Evolutionary conservation across 2,113 vertebrate genomes (phyloP).

Genomic region (Ardeotis arabs): DNA sequence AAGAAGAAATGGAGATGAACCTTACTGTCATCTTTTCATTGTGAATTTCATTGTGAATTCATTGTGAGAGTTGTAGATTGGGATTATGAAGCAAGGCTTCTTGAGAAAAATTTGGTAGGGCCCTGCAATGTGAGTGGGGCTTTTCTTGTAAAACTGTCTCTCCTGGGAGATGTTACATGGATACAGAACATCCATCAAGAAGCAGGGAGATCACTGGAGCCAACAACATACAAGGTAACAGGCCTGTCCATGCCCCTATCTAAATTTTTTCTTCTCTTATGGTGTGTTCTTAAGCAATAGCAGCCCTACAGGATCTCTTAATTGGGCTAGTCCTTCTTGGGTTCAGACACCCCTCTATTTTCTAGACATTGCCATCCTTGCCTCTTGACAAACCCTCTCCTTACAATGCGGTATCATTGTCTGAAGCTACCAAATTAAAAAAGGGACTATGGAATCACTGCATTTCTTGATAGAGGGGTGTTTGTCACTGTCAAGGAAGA

Average conservation of each 20-base stretch:
- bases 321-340: not conserved
- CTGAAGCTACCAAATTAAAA: not conserved
- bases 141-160: not conserved
- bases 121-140: not conserved
- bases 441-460: not conserved
- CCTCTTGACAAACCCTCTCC: not conserved
- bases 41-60: not conserved
- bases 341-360: not conserved
- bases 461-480: not conserved
- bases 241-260: accelerated
- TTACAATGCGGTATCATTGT: not conserved
- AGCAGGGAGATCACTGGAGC: not conserved
- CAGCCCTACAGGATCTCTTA: not conserved
- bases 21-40: not conserved
- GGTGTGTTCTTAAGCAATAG: not conserved
- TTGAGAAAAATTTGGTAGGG: not conserved
- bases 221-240: accelerated
- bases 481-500: not conserved
- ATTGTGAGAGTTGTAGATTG: not conserved
- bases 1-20: not conserved
- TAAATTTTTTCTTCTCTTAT: not conserved
- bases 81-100: not conserved
- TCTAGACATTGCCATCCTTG: not conserved
- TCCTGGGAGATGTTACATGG: not conserved
- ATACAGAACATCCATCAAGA: not conserved